A percentile compares a stretch with the other conserved stretches of the same genome.
Conservation (phyloP, 2,113 vertebrate genomes). For the Gobio gobio region DNA sequence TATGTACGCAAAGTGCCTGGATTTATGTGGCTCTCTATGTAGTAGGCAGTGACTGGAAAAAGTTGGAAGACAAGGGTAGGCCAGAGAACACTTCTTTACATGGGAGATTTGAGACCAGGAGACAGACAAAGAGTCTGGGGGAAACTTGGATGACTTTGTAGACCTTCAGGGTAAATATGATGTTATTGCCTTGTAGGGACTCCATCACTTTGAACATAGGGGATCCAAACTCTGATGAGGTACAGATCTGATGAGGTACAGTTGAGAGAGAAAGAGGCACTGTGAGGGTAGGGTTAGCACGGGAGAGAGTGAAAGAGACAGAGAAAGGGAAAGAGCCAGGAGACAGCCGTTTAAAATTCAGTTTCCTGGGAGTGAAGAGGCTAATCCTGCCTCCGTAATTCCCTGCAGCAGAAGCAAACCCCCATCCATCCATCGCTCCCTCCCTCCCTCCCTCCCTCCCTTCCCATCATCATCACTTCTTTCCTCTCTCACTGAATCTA, state of each 20-base stretch:
- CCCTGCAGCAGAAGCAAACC: slow-evolving; percentile 99
- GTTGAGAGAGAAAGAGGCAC: slow-evolving; percentile 59
- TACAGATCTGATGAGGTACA: slow-evolving; percentile 70
- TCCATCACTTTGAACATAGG: slow-evolving; percentile 44
- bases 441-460: slow-evolving; percentile 44
- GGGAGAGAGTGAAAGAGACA: slow-evolving; percentile 67
- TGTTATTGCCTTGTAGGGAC: slow-evolving; percentile 22
- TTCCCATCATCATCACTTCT: slow-evolving; percentile 67
- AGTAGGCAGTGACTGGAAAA: background rate
- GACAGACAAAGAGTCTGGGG: background rate
- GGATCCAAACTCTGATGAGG: slow-evolving; percentile 66
- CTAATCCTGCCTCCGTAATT: slow-evolving; percentile 99
- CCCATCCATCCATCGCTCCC: slow-evolving; percentile 73
- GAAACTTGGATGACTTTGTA: slow-evolving; percentile 26
- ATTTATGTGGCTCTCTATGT: background rate
- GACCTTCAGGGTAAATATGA: slow-evolving; percentile 47
- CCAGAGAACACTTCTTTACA: slow-evolving; percentile 6
- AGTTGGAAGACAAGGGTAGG: background rate
- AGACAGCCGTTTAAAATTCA: slow-evolving; percentile 98
- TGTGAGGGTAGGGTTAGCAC: slow-evolving; percentile 46
- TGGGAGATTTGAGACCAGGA: slow-evolving; percentile 23
- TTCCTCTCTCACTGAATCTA: slow-evolving; percentile 62
- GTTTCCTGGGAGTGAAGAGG: slow-evolving; percentile 99
- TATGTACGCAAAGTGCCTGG: background rate
- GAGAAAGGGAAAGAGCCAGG: slow-evolving; percentile 67